Conservation (phyloP, 2,113 vertebrate species). For the Laticauda colubrina region DNA sequence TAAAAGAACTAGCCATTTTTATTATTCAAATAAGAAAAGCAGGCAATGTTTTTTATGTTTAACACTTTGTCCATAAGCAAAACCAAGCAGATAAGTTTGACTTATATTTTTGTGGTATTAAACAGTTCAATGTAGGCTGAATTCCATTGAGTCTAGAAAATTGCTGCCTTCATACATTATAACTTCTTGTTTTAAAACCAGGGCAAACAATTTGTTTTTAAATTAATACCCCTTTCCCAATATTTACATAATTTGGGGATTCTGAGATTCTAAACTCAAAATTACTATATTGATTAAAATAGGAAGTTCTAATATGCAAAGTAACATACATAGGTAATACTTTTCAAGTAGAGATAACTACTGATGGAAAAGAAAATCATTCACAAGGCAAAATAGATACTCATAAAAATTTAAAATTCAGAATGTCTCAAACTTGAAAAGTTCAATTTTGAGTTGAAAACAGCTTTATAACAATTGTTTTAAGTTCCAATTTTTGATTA, state of each 20-base stretch:
- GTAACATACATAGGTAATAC: background rate
- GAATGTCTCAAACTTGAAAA: background rate
- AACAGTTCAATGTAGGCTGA: background rate
- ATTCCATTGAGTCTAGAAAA: background rate
- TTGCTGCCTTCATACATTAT: background rate
- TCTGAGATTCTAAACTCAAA: background rate
- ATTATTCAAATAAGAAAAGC: background rate
- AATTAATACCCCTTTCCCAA: background rate
- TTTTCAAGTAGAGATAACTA: background rate
- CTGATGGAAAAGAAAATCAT: background rate
- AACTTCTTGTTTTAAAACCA: background rate
- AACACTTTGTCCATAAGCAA: background rate
- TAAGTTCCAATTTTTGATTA: background rate
- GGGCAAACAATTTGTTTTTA: background rate
- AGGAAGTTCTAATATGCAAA: background rate
- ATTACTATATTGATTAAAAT: background rate
- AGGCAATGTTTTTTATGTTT: background rate
- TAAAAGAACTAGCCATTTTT: background rate
- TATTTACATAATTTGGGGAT: background rate
- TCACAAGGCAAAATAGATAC: background rate
- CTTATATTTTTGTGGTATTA: background rate
- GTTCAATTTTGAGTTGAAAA: background rate
- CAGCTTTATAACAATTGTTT: background rate
- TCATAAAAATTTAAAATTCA: background rate
- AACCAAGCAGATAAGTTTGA: background rate